Percentiles rank a stretch among this genome's conserved stretches.
Conservation (phyloP, 2,888 invertebrate species). For the Aelia acuminata region DNA sequence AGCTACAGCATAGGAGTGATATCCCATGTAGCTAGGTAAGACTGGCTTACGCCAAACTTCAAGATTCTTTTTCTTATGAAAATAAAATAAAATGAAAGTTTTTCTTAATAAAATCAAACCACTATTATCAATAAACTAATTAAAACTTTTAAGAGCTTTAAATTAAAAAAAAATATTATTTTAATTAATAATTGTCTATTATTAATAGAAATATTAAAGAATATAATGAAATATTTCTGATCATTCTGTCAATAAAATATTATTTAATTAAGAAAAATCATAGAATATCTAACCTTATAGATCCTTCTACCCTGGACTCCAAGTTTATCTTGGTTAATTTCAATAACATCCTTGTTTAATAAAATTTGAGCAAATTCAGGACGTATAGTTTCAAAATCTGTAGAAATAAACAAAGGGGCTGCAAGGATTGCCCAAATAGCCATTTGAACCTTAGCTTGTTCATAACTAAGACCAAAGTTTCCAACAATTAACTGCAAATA, state of each 20-base stretch:
- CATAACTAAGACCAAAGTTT: constrained; percentile 76
- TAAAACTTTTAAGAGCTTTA: neutral
- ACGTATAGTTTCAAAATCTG: constrained; percentile 76
- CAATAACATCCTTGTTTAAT: constrained; percentile 76
- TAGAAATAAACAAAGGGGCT: constrained; percentile 81
- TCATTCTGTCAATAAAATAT: neutral
- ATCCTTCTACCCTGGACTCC: constrained; percentile 76
- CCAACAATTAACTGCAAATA: constrained; percentile 74
- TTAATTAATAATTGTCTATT: neutral
- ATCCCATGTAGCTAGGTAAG: constrained; percentile 66
- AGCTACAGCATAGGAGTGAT: constrained; percentile 71
- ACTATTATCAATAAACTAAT: neutral
- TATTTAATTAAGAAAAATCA: neutral
- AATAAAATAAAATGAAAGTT: neutral
- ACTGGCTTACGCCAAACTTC: constrained; percentile 66
- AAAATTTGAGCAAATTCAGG: constrained; percentile 75
- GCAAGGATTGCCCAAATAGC: constrained; percentile 82
- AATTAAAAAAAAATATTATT: neutral
- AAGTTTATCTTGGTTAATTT: constrained; percentile 78
- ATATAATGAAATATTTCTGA: neutral
- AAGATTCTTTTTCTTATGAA: constrained; percentile 62
- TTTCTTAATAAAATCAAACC: neutral
- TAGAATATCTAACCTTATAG: constrained; percentile 68
- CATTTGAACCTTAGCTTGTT: constrained; percentile 81
- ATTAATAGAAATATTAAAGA: neutral